Conservation (phyloP, 2,113 vertebrate species). For the Damaliscus lunatus region DNA sequence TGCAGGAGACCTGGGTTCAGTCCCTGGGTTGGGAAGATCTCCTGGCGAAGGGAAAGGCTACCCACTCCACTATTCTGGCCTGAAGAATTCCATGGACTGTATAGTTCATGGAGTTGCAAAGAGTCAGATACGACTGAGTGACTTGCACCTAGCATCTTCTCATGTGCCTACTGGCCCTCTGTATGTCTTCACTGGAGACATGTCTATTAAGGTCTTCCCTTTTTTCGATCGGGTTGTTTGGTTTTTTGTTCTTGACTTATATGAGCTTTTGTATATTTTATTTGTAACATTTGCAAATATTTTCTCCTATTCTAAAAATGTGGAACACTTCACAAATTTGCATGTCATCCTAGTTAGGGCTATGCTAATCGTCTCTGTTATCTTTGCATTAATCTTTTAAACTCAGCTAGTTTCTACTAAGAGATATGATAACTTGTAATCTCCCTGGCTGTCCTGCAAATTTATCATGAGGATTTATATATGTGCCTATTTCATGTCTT, state of each 20-base stretch:
- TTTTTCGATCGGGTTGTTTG: background rate
- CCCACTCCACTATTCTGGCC: background rate
- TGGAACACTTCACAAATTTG: background rate
- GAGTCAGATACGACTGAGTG: background rate
- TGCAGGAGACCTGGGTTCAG: background rate
- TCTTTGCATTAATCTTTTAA: background rate
- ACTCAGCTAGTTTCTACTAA: background rate
- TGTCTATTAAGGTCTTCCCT: background rate
- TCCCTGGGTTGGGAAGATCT: background rate
- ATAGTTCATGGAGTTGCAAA: background rate
- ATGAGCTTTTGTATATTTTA: background rate
- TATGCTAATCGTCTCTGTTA: background rate
- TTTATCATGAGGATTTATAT: background rate
- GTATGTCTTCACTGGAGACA: background rate
- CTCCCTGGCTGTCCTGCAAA: background rate
- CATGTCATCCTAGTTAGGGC: background rate
- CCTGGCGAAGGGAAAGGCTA: background rate
- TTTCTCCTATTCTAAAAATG: background rate
- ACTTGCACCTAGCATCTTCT: background rate
- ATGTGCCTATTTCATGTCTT: background rate
- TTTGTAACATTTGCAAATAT: background rate
- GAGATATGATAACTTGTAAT: background rate
- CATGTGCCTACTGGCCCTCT: background rate
- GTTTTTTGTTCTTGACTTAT: background rate
- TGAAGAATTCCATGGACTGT: background rate